Evolutionary conservation across 2,113 vertebrate species (phyloP).

Genomic region (Hemiprocne comata): DNA sequence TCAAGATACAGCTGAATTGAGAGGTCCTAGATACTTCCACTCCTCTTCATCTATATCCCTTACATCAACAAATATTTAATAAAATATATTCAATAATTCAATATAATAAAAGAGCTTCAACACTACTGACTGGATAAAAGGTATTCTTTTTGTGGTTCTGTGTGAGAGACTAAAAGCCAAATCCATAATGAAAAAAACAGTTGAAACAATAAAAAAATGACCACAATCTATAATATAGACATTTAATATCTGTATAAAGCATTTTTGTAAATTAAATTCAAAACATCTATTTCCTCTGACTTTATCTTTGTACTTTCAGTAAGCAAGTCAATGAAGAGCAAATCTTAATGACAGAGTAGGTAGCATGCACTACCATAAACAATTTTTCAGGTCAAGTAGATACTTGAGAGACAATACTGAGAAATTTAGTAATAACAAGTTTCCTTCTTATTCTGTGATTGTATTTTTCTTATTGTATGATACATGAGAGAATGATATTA

Average conservation of each 20-base stretch:
- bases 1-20: background rate
- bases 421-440: background rate
- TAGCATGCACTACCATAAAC: background rate
- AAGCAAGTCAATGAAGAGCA: background rate
- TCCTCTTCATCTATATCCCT: background rate
- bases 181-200: background rate
- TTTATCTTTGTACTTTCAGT: background rate
- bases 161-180: background rate
- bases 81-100: no score
- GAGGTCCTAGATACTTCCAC: background rate
- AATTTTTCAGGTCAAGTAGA: background rate
- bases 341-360: background rate
- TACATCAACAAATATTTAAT: background rate
- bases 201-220: background rate
- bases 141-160: background rate
- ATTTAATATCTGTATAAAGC: background rate
- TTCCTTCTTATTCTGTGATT: background rate
- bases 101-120: background rate
- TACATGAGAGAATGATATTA: background rate
- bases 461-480: background rate
- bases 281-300: background rate
- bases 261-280: background rate
- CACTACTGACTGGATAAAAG: background rate
- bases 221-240: background rate
- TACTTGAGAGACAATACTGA: background rate